These are phyloP conservation scores for Acronicta alni DNA, from an alignment of 2,888 invertebrate species.

Conservation along the genomic window DNA sequence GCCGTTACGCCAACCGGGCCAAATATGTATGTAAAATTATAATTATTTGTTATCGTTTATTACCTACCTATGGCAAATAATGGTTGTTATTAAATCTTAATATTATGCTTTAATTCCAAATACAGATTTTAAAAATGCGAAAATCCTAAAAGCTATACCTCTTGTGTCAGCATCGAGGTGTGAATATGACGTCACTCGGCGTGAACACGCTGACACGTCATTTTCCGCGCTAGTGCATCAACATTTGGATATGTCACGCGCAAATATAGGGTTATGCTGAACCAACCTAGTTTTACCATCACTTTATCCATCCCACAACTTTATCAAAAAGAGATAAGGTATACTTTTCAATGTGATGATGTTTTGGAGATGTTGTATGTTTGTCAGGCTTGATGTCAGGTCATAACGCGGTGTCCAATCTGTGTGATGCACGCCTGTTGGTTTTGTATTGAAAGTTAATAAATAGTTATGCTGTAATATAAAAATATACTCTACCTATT, in stretches of 20 bases:
- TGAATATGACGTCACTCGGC: conserved; percentile 62
- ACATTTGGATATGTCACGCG: conserved; percentile 76
- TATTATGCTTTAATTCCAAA: conserved; percentile 5
- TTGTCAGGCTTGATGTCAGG: conserved; percentile 50
- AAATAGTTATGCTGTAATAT: conserved; percentile 26
- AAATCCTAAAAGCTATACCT: conserved; percentile 52
- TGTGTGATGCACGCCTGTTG: conserved; percentile 52
- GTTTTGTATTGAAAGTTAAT: conserved; percentile 63
- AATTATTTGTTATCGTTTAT: no score
- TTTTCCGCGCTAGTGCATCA: conserved; percentile 81
- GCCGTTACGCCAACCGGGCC: no score
- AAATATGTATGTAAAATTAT: no score
- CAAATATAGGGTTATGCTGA: conserved; percentile 57
- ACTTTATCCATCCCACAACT: not conserved
- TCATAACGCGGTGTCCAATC: conserved; percentile 51
- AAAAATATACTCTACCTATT: not conserved
- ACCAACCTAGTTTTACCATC: conserved; percentile 20
- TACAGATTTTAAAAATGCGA: conserved; percentile 38
- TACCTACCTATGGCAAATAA: not conserved
- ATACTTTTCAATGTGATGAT: conserved; percentile 7
- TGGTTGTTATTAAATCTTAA: not conserved
- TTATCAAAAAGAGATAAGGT: conserved; percentile 18
- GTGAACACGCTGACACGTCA: conserved; percentile 80
- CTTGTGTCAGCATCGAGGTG: conserved; percentile 54
- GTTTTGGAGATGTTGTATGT: conserved; percentile 7